Evolutionary conservation across 1,140 invertebrate genomes (phyloP).

Genomic region (Papilio helenus): DNA sequence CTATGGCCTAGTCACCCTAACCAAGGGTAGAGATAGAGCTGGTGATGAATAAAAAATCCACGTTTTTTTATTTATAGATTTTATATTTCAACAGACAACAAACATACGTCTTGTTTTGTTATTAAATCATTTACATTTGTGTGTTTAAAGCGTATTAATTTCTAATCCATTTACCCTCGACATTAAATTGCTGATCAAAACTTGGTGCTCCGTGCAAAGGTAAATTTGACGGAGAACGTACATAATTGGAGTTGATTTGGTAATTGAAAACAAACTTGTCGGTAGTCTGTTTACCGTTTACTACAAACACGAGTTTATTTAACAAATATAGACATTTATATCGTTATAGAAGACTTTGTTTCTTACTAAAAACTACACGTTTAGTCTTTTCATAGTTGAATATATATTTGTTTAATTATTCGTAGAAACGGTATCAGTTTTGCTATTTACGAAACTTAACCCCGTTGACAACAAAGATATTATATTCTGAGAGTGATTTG

Average conservation of each 20-base stretch:
- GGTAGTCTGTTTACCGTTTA: background rate
- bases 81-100: too few relatives aligned
- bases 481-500: slow-evolving; percentile 1
- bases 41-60: too few relatives aligned
- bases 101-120: too few relatives aligned
- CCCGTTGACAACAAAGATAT: slow-evolving; percentile 2
- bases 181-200: slow-evolving; percentile 13
- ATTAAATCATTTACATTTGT: background rate
- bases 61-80: too few relatives aligned
- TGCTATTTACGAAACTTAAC: slow-evolving; percentile 21
- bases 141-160: background rate
- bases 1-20: too few relatives aligned
- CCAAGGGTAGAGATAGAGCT: too few relatives aligned
- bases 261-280: slow-evolving; percentile 28
- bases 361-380: background rate
- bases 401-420: background rate
- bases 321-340: background rate
- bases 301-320: background rate
- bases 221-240: slow-evolving; percentile 19
- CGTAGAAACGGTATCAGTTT: background rate
- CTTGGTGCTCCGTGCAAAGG: slow-evolving; percentile 2
- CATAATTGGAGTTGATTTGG: slow-evolving; percentile 18
- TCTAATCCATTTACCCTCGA: background rate
- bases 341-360: too few relatives aligned
- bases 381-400: too few relatives aligned